Evolutionary conservation across 2,113 vertebrate genomes (phyloP), one percentile per base, ranked within the genome.

Genomic region (Corynorhinus townsendii): DNA sequence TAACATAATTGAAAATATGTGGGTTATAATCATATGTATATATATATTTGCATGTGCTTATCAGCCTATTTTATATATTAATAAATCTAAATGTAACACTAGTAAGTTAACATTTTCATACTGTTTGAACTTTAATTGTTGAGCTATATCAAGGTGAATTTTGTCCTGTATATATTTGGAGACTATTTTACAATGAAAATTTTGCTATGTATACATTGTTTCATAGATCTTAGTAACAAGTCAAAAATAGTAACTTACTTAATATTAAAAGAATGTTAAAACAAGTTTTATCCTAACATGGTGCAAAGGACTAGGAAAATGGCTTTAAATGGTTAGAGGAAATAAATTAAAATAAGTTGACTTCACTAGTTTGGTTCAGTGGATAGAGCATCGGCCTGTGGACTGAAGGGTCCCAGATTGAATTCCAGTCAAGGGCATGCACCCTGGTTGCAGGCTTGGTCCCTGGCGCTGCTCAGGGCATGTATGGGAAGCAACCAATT

Each of bases 311-410:
- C 93, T 75, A 94, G 45, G 24, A 95, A 82, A 96, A 75, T 38
- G 12, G 22, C 40, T 97, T 7, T 22, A 92, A 93, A 33, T 10
- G 45, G 20, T 88, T 79, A 64, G 43, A 14, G 6, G 90, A 47
- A 97, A 97, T 97, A 90, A 95, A 97, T 97, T 97, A 95, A 98
- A 97, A 94, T 93, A 97, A 96, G 71, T 90, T 95, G 94, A 83
- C 59, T 62, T 59, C 1, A 4, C 59, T 62, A 10, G 4, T 62
- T 62, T 28, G 59, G 59, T 28, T 28, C 59, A 28, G 59, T 62
- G 59, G 24, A 62, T 62, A 62, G 4, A 62, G 59, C 10, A 62
- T 62, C 59, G 28, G 26, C 26, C 59, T 4, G 1, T 62, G 59
- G 59, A 62, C 4, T 62, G 59, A 62, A 28, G 56, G 59, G 26